Evolutionary conservation across 2,797 vertebrate species (phyloP).

Genomic region (Leptoclinus maculatus): DNA sequence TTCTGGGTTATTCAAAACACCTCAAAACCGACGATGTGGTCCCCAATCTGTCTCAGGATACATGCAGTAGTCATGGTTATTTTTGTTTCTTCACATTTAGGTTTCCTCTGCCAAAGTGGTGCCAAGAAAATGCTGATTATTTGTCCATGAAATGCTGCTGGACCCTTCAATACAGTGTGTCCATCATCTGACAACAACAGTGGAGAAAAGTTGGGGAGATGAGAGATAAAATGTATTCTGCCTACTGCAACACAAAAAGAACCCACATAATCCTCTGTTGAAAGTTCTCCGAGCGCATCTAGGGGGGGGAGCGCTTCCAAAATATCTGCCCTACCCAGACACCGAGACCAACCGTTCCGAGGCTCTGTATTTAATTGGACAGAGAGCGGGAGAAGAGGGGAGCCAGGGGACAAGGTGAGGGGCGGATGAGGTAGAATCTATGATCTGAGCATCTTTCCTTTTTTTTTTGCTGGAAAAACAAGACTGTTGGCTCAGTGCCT

Average conservation of each 20-base stretch:
- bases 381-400: constrained; percentile 55
- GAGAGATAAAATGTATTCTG: constrained; percentile 54
- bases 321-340: constrained; percentile 67
- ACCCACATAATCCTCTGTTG: constrained; percentile 58
- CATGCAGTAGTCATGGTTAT: constrained; percentile 3
- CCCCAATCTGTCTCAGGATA: constrained; percentile 20
- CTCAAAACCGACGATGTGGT: constrained; percentile 31
- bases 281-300: constrained; percentile 57
- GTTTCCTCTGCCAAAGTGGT: constrained; percentile 25
- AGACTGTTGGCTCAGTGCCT: constrained; percentile 55
- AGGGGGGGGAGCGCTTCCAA: constrained; percentile 44
- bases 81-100: constrained; percentile 15
- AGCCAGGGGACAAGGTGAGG: constrained; percentile 62
- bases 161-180: constrained; percentile 16
- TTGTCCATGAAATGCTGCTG: constrained; percentile 36
- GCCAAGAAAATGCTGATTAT: constrained; percentile 22
- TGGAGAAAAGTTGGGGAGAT: constrained; percentile 31
- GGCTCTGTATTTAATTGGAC: constrained; percentile 72
- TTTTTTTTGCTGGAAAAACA: constrained; percentile 59
- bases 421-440: constrained; percentile 70
- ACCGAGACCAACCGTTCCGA: constrained; percentile 48
- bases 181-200: constrained; percentile 22
- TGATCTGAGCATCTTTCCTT: constrained; percentile 64
- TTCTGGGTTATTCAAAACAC: constrained; percentile 56
- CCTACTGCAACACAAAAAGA: constrained; percentile 51